These are phyloP conservation scores for Odontamblyopus rebecca DNA, from an alignment of 2,797 vertebrate genomes.

Conservation along the genomic window DNA sequence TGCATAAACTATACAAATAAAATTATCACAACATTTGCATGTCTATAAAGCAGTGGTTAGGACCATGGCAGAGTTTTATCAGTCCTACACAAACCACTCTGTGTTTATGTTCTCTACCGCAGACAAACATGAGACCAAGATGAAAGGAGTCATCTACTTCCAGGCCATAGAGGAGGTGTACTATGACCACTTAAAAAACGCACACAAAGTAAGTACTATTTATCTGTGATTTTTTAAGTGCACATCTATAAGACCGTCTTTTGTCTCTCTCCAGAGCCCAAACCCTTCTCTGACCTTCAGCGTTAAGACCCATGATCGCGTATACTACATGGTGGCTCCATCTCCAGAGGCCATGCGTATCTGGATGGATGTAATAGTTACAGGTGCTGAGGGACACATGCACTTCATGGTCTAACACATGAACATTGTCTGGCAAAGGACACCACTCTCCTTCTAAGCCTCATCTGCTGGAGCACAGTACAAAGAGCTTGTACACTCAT, in stretches of 20 bases:
- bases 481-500: constrained; percentile 23
- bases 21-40: constrained; percentile 1
- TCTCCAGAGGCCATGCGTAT: constrained; percentile 96
- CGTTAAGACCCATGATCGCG: constrained; percentile 94
- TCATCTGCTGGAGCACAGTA: constrained; percentile 13
- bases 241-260: neutral
- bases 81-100: constrained; percentile 9
- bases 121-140: constrained; percentile 98
- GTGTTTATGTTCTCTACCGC: constrained; percentile 50
- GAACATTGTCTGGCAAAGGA: neutral
- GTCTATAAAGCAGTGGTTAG: constrained; percentile 1
- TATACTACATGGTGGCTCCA: constrained; percentile 97
- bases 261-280: constrained; percentile 81
- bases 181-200: constrained; percentile 97
- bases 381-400: constrained; percentile 93
- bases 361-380: constrained; percentile 98
- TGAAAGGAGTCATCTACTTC: constrained; percentile 99
- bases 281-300: constrained; percentile 94
- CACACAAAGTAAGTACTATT: constrained; percentile 87
- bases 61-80: constrained; percentile 32
- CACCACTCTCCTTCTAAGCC: neutral
- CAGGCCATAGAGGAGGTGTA: constrained; percentile 99
- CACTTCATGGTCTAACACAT: constrained; percentile 87
- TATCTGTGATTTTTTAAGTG: neutral
- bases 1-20: constrained; percentile 9